These are phyloP conservation scores for Parapsyche elsis DNA, from an alignment of 1,140 invertebrate species.

Conservation along the genomic window DNA sequence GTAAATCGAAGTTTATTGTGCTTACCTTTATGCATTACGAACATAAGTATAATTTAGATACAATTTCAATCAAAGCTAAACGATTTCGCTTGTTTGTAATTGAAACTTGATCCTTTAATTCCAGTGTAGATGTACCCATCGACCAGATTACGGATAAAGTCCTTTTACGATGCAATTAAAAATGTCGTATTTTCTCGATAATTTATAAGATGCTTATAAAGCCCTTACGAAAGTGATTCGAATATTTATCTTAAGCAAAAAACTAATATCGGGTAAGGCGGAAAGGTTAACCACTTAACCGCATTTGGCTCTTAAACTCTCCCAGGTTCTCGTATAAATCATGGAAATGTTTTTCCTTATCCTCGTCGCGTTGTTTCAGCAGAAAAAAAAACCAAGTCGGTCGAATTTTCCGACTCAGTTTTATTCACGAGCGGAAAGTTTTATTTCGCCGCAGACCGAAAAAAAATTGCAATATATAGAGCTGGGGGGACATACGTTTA, in stretches of 20 bases:
- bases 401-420: constrained; percentile 18
- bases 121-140: too few relatives aligned
- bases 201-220: too few relatives aligned
- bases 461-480: background rate
- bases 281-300: constrained; percentile 36
- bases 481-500: background rate
- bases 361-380: constrained; percentile 20
- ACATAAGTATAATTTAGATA: too few relatives aligned
- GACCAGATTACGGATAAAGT: too few relatives aligned
- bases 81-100: too few relatives aligned
- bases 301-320: constrained; percentile 34
- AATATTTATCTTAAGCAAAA: constrained; percentile 25
- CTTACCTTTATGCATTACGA: too few relatives aligned
- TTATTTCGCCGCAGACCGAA: background rate
- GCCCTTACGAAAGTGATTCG: background rate
- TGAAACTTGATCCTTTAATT: too few relatives aligned
- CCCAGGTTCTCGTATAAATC: constrained; percentile 25
- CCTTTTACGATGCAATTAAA: too few relatives aligned
- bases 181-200: too few relatives aligned
- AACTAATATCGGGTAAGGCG: constrained; percentile 31
- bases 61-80: too few relatives aligned
- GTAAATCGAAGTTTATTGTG: too few relatives aligned
- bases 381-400: constrained; percentile 1
- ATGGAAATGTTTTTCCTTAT: constrained; percentile 39
- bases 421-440: too few relatives aligned